phyloP scores from a whole-genome alignment of 2,888 invertebrate species.

The Oxytorus armatus region DNA sequence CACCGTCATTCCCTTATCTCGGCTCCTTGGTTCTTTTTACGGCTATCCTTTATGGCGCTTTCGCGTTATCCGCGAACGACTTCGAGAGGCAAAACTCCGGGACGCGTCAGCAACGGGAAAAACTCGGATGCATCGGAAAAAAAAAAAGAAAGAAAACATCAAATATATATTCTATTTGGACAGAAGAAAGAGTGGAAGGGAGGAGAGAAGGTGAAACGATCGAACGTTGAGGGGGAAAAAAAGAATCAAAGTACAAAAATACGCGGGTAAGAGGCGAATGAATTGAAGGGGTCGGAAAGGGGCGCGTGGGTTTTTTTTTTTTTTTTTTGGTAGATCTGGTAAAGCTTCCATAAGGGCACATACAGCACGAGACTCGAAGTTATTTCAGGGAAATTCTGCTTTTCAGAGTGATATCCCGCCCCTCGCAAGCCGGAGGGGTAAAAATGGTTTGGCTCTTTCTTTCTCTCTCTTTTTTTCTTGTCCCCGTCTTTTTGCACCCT shows the following conservation, averaged over 20 bases:
- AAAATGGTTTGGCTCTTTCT: conserved; percentile 19
- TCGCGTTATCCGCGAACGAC: conserved; percentile 42
- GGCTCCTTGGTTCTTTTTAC: conserved; percentile 51
- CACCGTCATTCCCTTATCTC: conserved; percentile 3
- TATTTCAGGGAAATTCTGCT: conserved; percentile 55
- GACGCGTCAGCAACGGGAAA: no score
- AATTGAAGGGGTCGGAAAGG: conserved; percentile 2
- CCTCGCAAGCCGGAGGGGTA: conserved; percentile 3
- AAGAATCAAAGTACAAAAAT: conserved; percentile 2
- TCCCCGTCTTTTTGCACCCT: no score
- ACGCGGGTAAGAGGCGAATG: not conserved
- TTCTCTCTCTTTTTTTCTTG: no score
- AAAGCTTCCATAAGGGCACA: not conserved
- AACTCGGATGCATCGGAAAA: conserved; percentile 18
- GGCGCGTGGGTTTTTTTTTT: not conserved
- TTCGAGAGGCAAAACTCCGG: no score
- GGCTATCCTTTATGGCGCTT: conserved; percentile 33
- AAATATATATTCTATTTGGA: no score
- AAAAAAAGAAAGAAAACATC: no score
- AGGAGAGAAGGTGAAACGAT: not conserved
- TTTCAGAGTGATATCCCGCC: conserved; percentile 44
- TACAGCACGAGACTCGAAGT: conserved; percentile 25
- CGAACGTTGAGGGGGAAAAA: conserved; percentile 11
- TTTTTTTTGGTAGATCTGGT: no score
- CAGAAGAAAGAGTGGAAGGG: no score